Conservation (phyloP, 1,140 invertebrate genomes). For the Pseudomyrmex gracilis region DNA sequence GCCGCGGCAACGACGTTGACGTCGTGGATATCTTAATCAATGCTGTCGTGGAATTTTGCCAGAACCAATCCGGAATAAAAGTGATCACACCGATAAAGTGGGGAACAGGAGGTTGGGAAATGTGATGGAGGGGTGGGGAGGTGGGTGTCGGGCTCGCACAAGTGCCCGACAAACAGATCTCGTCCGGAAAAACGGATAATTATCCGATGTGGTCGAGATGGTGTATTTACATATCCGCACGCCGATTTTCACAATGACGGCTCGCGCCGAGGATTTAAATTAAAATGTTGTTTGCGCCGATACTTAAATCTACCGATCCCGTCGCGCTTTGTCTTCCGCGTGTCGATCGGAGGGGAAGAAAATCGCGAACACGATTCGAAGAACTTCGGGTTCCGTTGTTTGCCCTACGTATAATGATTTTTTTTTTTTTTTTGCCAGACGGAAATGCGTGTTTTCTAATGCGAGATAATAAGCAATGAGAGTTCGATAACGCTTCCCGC, state of each 20-base stretch:
- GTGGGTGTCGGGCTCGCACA: constrained; percentile 3
- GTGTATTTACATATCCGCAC: constrained; percentile 65
- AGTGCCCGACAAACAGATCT: constrained; percentile 77
- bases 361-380: constrained; percentile 21
- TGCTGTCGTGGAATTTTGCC: constrained; percentile 65
- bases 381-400: neutral
- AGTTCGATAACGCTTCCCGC: neutral
- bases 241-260: constrained; percentile 59
- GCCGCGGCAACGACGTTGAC: constrained; percentile 26
- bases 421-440: neutral
- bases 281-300: constrained; percentile 75
- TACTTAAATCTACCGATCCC: constrained; percentile 63
- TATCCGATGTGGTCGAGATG: constrained; percentile 69
- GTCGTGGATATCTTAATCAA: constrained; percentile 77
- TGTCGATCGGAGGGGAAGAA: constrained; percentile 36
- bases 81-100: constrained; percentile 53
- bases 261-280: constrained; percentile 67
- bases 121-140: neutral
- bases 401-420: neutral
- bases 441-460: neutral
- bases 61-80: constrained; percentile 60
- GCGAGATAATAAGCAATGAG: neutral
- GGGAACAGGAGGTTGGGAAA: neutral
- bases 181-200: constrained; percentile 73
- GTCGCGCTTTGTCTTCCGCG: constrained; percentile 17